Conservation (phyloP, 2,797 vertebrate species). For the Brachymystax lenok region DNA sequence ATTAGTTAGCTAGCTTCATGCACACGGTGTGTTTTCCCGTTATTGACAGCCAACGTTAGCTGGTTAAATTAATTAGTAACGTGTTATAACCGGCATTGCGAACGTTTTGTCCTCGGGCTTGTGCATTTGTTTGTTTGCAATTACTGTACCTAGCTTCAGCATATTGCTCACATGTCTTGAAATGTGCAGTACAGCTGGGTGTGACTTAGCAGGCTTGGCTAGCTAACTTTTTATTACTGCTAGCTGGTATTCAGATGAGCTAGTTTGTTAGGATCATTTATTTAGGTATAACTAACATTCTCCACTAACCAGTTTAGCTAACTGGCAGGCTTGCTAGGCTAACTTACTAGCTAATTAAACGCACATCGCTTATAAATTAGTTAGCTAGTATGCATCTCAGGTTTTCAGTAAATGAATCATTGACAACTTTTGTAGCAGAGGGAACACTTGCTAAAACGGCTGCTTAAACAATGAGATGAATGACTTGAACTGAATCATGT, state of each 20-base stretch:
- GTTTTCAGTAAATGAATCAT: background rate
- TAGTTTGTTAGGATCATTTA: background rate
- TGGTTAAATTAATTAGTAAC: background rate
- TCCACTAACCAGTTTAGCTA: background rate
- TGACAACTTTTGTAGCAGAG: background rate
- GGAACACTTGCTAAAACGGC: background rate
- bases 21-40: background rate
- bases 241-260: background rate
- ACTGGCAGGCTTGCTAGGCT: background rate
- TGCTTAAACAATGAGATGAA: background rate
- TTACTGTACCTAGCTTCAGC: background rate
- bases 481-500: background rate
- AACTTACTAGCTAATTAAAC: background rate
- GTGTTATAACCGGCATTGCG: constrained; percentile 16
- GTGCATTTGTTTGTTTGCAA: background rate
- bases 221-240: background rate
- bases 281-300: background rate
- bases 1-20: constrained; percentile 57
- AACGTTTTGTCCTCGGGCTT: background rate
- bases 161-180: background rate
- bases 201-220: constrained; percentile 50
- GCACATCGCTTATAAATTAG: background rate
- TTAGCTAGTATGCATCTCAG: background rate
- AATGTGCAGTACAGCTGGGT: constrained; percentile 45
- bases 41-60: background rate